Percentiles rank a stretch among this genome's conserved stretches.
Conservation (phyloP, 2,888 invertebrate genomes). For the Seira musarum region DNA sequence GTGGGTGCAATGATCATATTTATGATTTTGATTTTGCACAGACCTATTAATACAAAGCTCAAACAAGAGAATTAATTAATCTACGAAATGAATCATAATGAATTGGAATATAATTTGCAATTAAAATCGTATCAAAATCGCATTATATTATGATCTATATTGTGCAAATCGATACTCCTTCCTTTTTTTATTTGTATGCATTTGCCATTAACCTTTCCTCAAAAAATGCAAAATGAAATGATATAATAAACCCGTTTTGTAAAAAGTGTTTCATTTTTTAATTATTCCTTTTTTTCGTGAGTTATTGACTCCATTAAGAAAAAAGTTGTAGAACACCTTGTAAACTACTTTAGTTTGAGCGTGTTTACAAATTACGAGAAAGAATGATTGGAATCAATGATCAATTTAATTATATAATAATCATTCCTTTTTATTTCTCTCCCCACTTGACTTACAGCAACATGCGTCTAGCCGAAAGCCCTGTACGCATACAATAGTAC, state of each 20-base stretch:
- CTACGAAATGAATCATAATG: neutral
- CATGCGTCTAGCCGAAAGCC: constrained; percentile 2
- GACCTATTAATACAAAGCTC: too few relatives aligned
- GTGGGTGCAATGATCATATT: neutral
- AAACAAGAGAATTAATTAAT: neutral
- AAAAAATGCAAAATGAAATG: constrained; percentile 7
- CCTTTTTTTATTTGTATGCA: neutral
- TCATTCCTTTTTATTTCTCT: too few relatives aligned
- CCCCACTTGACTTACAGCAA: constrained; percentile 2
- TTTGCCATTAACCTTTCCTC: constrained; percentile 6
- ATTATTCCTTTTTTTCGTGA: constrained; percentile 11
- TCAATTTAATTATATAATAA: neutral
- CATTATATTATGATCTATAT: too few relatives aligned
- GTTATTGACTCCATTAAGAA: constrained; percentile 29
- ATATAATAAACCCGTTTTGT: neutral
- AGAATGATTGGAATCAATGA: constrained; percentile 5
- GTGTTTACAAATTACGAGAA: constrained; percentile 3
- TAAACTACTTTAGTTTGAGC: neutral
- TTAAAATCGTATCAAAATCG: constrained; percentile 1
- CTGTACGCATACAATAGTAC: too few relatives aligned
- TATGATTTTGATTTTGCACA: neutral
- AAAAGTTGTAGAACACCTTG: constrained; percentile 8
- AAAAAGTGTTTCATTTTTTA: constrained; percentile 3
- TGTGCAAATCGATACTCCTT: neutral
- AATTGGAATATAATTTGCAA: neutral